Evolutionary conservation across 2,113 vertebrate genomes (phyloP).

Genomic region (Oncorhynchus masou): DNA sequence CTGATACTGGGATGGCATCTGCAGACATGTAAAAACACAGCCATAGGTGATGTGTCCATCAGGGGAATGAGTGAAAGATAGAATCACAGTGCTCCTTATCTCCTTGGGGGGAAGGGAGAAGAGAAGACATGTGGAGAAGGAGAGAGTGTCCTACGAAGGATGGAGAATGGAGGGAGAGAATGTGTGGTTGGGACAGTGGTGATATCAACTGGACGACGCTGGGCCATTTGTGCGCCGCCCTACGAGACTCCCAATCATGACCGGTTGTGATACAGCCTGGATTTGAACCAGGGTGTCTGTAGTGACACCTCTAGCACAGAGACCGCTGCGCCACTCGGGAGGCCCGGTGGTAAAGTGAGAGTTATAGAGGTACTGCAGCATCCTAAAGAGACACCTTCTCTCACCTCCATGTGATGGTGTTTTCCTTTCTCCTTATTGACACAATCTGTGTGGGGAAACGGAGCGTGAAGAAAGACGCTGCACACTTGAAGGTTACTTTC

Average conservation of each 20-base stretch:
- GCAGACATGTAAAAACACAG: no score
- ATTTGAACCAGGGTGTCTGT: no score
- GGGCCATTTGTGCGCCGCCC: no score
- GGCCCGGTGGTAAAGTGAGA: background rate
- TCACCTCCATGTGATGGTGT: background rate
- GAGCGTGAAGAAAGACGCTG: background rate
- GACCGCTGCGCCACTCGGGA: no score
- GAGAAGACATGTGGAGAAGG: background rate
- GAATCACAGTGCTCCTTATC: background rate
- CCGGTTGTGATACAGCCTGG: no score
- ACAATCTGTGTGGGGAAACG: background rate
- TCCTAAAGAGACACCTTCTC: background rate
- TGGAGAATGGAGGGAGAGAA: background rate
- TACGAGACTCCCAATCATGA: no score
- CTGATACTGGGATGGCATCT: no score
- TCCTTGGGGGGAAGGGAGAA: background rate
- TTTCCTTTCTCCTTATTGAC: background rate
- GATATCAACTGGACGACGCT: background rate
- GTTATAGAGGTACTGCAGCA: background rate
- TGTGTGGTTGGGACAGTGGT: no score
- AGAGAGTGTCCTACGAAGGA: background rate
- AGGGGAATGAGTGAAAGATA: background rate
- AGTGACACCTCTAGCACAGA: no score
- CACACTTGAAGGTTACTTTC: background rate
- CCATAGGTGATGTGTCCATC: background rate